These are phyloP conservation scores for Trichopoda pennipes DNA, from an alignment of 2,888 invertebrate species.

Conservation along the genomic window DNA sequence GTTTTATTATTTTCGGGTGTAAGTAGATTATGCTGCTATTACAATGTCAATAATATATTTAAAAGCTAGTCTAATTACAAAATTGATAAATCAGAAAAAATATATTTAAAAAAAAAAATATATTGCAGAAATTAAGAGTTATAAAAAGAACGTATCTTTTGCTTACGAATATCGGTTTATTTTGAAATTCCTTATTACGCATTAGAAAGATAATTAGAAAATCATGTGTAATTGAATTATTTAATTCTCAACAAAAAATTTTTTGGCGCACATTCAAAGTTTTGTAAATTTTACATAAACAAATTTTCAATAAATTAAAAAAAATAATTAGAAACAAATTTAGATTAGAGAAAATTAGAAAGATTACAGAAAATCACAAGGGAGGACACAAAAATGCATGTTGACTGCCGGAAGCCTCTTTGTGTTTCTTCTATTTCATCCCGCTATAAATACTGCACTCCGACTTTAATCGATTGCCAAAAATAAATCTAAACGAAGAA, in stretches of 20 bases:
- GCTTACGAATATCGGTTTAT: background rate
- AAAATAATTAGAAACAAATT: slow-evolving; percentile 46
- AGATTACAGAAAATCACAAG: slow-evolving; percentile 6
- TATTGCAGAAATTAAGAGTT: slow-evolving; percentile 10
- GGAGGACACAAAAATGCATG: slow-evolving; percentile 10
- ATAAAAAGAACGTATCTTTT: background rate
- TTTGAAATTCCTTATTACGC: slow-evolving; percentile 39
- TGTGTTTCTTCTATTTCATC: slow-evolving; percentile 16
- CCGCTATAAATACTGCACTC: slow-evolving; percentile 34
- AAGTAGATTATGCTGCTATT: too few species aligned
- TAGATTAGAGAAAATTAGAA: slow-evolving; percentile 36
- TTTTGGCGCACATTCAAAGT: slow-evolving; percentile 64
- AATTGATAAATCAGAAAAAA: background rate
- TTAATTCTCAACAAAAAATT: slow-evolving; percentile 16
- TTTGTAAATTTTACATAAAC: slow-evolving; percentile 63
- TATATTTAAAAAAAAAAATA: slow-evolving; percentile 15
- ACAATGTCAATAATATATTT: too few species aligned
- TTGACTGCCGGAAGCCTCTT: slow-evolving; percentile 54
- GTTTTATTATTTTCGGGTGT: too few species aligned
- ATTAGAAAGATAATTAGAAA: slow-evolving; percentile 54
- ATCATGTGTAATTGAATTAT: slow-evolving; percentile 48
- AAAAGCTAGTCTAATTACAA: too few species aligned
- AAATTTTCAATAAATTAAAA: slow-evolving; percentile 45
- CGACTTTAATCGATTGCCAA: slow-evolving; percentile 63
- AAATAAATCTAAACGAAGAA: slow-evolving; percentile 41